Conservation (phyloP, 2,888 invertebrate genomes). For the Cyaniris semiargus region DNA sequence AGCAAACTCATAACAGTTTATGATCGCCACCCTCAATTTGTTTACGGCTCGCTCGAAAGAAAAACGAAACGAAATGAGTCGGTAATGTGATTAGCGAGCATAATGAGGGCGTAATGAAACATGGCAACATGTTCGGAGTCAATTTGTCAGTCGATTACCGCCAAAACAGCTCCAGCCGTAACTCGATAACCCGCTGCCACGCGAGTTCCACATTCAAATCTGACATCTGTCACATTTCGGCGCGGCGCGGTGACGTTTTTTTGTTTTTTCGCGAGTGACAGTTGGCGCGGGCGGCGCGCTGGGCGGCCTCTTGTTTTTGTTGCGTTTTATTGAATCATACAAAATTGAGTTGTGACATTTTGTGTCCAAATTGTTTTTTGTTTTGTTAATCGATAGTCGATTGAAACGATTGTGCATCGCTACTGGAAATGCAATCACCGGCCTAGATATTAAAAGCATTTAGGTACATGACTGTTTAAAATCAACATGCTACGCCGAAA, state of each 20-base stretch:
- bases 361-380: conserved; percentile 29
- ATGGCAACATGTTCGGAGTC: conserved; percentile 53
- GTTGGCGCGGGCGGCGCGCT: conserved; percentile 66
- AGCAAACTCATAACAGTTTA: neutral
- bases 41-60: conserved; percentile 10
- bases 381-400: conserved; percentile 10
- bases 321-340: conserved; percentile 59
- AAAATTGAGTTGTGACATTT: conserved; percentile 32
- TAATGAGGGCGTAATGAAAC: conserved; percentile 38
- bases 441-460: neutral
- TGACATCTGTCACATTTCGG: conserved; percentile 73
- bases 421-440: neutral
- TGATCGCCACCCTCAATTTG: neutral
- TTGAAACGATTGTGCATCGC: conserved; percentile 5
- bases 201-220: conserved; percentile 50
- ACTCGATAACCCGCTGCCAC: conserved; percentile 55
- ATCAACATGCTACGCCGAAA: neutral
- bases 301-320: conserved; percentile 56
- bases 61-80: conserved; percentile 7
- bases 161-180: conserved; percentile 58
- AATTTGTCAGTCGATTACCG: conserved; percentile 65
- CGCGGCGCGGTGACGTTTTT: conserved; percentile 47
- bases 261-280: conserved; percentile 66
- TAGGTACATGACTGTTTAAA: neutral
- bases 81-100: conserved; percentile 38